These are phyloP conservation scores for Philaethria dido DNA, from an alignment of 2,888 invertebrate genomes.

Conservation along the genomic window DNA sequence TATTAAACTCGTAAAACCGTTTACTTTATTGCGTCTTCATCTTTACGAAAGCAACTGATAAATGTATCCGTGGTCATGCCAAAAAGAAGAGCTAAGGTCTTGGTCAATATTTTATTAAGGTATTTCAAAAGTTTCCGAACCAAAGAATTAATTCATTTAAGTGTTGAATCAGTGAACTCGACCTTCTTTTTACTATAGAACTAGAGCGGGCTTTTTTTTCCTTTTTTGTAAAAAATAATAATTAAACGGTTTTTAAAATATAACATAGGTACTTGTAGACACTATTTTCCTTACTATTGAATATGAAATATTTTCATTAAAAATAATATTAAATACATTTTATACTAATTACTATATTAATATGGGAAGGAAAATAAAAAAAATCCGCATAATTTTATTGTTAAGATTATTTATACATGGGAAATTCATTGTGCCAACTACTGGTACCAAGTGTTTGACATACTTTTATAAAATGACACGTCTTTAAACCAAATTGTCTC, in stretches of 20 bases:
- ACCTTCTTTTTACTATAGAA: conserved; percentile 17
- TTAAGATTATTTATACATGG: no score
- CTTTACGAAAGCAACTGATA: conserved; percentile 33
- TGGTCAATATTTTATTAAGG: conserved; percentile 14
- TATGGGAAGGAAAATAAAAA: no score
- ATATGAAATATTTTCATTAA: no score
- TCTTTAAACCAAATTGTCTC: no score
- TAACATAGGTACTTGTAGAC: no score
- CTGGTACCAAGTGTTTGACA: no score
- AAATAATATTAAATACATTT: no score
- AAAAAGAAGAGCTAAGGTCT: conserved; percentile 8
- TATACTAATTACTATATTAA: no score
- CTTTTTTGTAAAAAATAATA: neutral
- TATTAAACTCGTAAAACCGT: conserved; percentile 30
- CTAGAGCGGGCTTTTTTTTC: neutral
- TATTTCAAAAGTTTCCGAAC: conserved; percentile 27
- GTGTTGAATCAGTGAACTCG: neutral
- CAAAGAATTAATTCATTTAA: conserved; percentile 13
- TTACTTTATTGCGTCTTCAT: conserved; percentile 34
- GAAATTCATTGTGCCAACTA: no score
- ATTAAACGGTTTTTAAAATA: neutral
- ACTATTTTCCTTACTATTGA: no score
- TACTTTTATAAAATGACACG: no score
- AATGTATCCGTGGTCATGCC: conserved; percentile 23
- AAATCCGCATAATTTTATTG: no score